Evolutionary conservation across 1,140 invertebrate genomes (phyloP).

Genomic region (Conus betulinus): DNA sequence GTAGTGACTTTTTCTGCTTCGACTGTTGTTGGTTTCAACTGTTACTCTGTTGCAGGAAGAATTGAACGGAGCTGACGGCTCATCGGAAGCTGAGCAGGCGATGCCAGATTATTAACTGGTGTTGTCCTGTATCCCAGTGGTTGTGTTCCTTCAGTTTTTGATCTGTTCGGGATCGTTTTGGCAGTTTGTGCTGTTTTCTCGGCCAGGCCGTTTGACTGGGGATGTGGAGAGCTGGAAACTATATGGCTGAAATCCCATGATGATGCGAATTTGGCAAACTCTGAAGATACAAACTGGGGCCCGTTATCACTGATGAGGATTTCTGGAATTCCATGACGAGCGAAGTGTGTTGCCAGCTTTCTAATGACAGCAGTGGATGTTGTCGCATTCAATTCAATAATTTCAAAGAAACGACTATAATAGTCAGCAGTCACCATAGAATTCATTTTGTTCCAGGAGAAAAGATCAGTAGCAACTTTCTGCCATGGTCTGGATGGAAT

Average conservation of each 20-base stretch:
- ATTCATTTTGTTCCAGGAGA: constrained; percentile 36
- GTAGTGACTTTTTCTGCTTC: background rate
- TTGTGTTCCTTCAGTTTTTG: constrained; percentile 34
- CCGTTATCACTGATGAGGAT: constrained; percentile 51
- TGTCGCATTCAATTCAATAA: constrained; percentile 37
- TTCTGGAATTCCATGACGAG: constrained; percentile 44
- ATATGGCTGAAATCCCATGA: constrained; percentile 40
- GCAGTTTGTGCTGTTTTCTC: constrained; percentile 44
- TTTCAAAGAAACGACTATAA: constrained; percentile 45
- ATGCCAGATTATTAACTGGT: constrained; percentile 34
- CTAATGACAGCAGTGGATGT: constrained; percentile 34
- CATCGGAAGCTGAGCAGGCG: constrained; percentile 45
- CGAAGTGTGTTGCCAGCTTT: constrained; percentile 43
- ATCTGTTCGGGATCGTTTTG: constrained; percentile 35
- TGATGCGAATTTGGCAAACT: background rate
- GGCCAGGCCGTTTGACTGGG: constrained; percentile 50
- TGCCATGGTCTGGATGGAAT: constrained; percentile 54
- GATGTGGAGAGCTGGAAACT: constrained; percentile 44
- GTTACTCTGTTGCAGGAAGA: constrained; percentile 24
- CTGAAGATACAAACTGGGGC: constrained; percentile 28
- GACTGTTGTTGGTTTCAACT: constrained; percentile 29
- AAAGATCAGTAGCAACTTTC: constrained; percentile 48
- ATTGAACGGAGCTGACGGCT: constrained; percentile 34
- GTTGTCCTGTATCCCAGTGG: constrained; percentile 45
- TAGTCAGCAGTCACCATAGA: constrained; percentile 51